phyloP scores from a whole-genome alignment of 1,140 invertebrate genomes.

The Pogonomyrmex californicus region DNA sequence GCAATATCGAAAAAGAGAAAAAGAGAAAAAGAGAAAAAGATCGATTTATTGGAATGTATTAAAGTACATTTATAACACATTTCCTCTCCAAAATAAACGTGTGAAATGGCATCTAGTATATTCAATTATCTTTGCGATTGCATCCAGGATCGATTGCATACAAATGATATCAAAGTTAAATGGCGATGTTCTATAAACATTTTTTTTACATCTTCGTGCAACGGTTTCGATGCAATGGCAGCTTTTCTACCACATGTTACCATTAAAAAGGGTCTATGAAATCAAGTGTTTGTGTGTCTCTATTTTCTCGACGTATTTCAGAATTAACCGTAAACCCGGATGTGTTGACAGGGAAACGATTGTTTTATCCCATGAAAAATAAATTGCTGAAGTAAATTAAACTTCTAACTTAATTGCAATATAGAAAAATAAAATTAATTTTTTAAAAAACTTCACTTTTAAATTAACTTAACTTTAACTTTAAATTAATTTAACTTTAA shows the following conservation, averaged over 20 bases:
- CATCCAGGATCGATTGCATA: constrained; percentile 28
- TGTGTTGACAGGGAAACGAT: constrained; percentile 5
- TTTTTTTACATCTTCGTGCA: neutral
- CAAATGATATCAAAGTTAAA: constrained; percentile 30
- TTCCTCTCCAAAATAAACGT: constrained; percentile 12
- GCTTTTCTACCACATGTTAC: constrained; percentile 10
- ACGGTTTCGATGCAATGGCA: neutral
- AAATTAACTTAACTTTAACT: too few relatives aligned
- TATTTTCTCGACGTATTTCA: constrained; percentile 40
- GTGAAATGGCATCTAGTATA: constrained; percentile 8
- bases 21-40: neutral
- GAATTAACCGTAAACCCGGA: constrained; percentile 22
- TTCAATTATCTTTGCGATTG: constrained; percentile 17
- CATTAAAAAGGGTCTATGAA: constrained; percentile 40
- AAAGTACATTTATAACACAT: constrained; percentile 15
- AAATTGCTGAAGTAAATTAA: constrained; percentile 1
- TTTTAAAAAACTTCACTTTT: neutral
- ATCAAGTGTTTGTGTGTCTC: constrained; percentile 25
- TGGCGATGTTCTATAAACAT: neutral
- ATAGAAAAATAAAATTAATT: neutral
- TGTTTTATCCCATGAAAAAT: neutral
- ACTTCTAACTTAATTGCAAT: neutral
- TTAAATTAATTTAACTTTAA: too few relatives aligned
- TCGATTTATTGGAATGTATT: neutral
- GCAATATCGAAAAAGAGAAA: neutral